Evolutionary conservation across 2,888 invertebrate genomes (phyloP).

Genomic region (Ennomos quercinarius): DNA sequence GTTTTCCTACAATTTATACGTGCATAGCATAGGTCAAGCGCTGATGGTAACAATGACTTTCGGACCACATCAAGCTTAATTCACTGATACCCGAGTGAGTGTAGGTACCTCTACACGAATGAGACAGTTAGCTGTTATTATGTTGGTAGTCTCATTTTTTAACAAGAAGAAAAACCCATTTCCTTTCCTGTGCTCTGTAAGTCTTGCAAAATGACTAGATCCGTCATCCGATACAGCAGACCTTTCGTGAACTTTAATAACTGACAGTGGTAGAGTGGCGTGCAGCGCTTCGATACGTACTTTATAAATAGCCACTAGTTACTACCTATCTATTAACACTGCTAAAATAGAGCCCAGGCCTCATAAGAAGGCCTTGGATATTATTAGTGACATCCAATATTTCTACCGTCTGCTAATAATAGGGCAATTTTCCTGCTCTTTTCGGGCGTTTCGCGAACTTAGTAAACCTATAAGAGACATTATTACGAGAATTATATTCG

Average conservation of each 20-base stretch:
- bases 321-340: constrained; percentile 5
- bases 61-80: constrained; percentile 59
- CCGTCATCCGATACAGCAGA: no score
- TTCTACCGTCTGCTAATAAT: constrained; percentile 21
- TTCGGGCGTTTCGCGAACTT: constrained; percentile 13
- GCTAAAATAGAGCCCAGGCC: constrained; percentile 14
- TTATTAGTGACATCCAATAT: constrained; percentile 38
- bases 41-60: constrained; percentile 64
- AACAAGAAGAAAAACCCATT: no score
- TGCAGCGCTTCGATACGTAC: constrained; percentile 45
- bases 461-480: neutral
- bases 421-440: constrained; percentile 30
- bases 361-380: constrained; percentile 14
- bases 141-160: no score
- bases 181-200: no score
- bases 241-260: no score
- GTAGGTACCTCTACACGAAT: no score
- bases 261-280: constrained; percentile 1
- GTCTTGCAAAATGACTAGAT: no score
- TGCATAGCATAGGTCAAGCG: constrained; percentile 64
- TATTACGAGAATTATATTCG: no score
- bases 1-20: constrained; percentile 61
- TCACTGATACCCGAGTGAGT: neutral
- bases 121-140: no score
- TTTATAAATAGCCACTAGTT: constrained; percentile 50